Conservation (phyloP, 2,888 invertebrate genomes). For the Cremastinae sp. region DNA sequence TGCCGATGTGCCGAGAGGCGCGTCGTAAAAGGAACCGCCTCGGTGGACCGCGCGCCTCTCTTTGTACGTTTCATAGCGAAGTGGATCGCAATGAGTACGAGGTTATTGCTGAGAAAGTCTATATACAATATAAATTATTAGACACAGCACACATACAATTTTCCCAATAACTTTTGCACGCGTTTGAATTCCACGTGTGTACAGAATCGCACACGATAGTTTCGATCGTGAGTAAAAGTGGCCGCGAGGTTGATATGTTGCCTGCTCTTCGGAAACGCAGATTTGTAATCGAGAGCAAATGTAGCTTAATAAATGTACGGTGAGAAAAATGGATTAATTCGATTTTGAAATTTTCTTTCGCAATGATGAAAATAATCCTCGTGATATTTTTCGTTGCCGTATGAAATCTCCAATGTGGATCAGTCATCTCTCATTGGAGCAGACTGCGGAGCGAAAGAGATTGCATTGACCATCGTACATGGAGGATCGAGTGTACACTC, state of each 20-base stretch:
- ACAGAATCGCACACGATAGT: conserved; percentile 15
- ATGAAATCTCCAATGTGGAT: neutral
- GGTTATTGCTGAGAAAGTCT: conserved; percentile 64
- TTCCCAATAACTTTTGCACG: conserved; percentile 53
- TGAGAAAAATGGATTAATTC: neutral
- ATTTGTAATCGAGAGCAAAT: neutral
- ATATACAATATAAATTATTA: conserved; percentile 19
- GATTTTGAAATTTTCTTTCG: too few relatives aligned
- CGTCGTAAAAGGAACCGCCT: conserved; percentile 68
- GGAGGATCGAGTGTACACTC: conserved; percentile 2
- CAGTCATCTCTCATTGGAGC: neutral
- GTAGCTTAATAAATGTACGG: too few relatives aligned
- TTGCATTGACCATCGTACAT: conserved; percentile 43
- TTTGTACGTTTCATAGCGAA: conserved; percentile 56
- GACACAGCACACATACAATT: conserved; percentile 10
- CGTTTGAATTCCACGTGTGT: conserved; percentile 32
- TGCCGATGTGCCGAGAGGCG: conserved; percentile 30
- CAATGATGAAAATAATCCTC: too few relatives aligned
- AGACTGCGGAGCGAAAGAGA: neutral
- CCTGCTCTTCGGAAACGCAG: conserved; percentile 50
- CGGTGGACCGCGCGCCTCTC: conserved; percentile 48
- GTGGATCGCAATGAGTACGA: conserved; percentile 74
- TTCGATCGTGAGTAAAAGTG: conserved; percentile 57
- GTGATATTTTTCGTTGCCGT: neutral
- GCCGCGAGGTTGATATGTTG: conserved; percentile 40